Base-by-base conservation (phyloP, 2,888 invertebrate genomes). In the Drosophila subquinaria region DNA sequence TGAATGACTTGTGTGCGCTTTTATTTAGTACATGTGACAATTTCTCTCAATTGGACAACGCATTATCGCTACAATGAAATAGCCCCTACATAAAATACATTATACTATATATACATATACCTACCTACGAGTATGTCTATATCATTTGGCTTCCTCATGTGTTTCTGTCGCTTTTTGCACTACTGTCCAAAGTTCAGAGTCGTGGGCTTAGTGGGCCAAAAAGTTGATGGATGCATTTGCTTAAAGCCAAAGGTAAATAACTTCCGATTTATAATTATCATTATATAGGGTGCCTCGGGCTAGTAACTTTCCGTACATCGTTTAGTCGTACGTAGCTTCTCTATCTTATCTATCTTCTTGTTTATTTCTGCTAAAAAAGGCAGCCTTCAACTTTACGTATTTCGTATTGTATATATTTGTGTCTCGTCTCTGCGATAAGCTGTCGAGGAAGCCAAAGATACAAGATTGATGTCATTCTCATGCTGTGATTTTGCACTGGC, bases 231-330 rank as follows among this genome's bases (percentile, higher is more conserved):
- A 76, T 81, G 69, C 66, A 64, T 73, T 55, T 35, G 23, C n/a
- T 17, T 17, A 66, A 73, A 83, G 82, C 74, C 79, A 30, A 51
- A 65, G 60, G 73, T 69, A 81, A 83, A 83, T 64, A 84, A 82
- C 81, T 82, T 82, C 82, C 82, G 81, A 78, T 72, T 69, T 76
- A 59, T 62, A 76, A 60, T 70, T 76, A 72, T 27, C 27, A 27
- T 72, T 42, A 76, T 60, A 78, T 47, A 78, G 70, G 75, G 71
- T 67, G 75, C 62, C 43, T 45, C 40, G 35, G 53, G 17, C 48
- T 48, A 57, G 79, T 74, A 68, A 57, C 55, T 70, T 82, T 75
- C 66, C 70, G 61, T 43, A 43, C 48, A 20, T 13, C 6, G 11
- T 33, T n/a, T 20, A 43, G n/a, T 5, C 13, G 15, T n/a, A 15